Conservation (phyloP, 2,113 vertebrate species). For the Cardinalis cardinalis region DNA sequence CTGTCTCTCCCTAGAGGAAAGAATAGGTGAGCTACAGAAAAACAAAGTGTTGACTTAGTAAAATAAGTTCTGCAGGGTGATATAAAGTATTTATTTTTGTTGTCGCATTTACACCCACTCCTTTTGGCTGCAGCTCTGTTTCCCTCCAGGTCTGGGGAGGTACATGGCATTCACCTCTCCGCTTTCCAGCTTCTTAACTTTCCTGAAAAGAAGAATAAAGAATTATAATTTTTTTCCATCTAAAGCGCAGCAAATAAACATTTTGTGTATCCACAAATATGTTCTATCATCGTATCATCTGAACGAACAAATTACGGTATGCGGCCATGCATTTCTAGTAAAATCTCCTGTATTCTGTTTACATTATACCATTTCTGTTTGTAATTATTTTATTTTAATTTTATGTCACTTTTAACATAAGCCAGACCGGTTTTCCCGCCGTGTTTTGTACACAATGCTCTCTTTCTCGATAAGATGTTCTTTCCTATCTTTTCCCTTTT, state of each 20-base stretch:
- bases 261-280: not conserved
- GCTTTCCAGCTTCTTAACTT: not conserved
- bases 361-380: slow-evolving; percentile 68
- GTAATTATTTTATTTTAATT: slow-evolving; percentile 82
- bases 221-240: not conserved
- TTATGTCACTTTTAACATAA: slow-evolving; percentile 80
- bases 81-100: slow-evolving; percentile 33
- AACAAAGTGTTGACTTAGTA: not conserved
- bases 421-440: slow-evolving; percentile 67
- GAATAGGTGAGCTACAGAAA: not conserved
- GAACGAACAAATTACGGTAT: slow-evolving; percentile 20
- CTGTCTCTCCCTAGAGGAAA: not conserved
- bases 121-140: not conserved
- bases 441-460: slow-evolving; percentile 76
- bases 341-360: slow-evolving; percentile 67
- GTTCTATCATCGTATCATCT: slow-evolving; percentile 6
- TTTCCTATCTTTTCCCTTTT: slow-evolving; percentile 66
- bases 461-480: slow-evolving; percentile 79
- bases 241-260: not conserved
- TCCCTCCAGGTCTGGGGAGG: not conserved
- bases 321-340: slow-evolving; percentile 8
- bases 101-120: slow-evolving; percentile 16
- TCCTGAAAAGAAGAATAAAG: slow-evolving; percentile 5
- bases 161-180: not conserved
- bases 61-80: not conserved